These are phyloP conservation scores for Balaenoptera acutorostrata DNA, from an alignment of 2,113 vertebrate species.

Conservation along the genomic window DNA sequence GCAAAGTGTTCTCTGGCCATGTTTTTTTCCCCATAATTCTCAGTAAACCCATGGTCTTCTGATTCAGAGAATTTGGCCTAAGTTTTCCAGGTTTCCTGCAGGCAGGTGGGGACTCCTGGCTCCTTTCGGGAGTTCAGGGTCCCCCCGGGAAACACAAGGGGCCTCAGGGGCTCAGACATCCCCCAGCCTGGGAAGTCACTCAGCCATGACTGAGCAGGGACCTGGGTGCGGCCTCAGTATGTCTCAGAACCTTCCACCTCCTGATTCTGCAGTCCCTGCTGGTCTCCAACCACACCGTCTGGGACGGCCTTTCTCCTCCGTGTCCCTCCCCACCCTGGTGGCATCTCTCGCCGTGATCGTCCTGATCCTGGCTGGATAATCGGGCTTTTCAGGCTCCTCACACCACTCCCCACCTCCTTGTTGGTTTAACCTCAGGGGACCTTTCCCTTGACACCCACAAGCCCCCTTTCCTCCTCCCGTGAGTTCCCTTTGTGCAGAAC, in stretches of 20 bases:
- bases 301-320: not conserved
- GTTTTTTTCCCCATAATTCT: not conserved
- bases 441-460: not conserved
- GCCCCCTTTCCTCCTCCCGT: not conserved
- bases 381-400: not conserved
- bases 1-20: accelerated
- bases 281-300: accelerated
- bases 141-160: accelerated
- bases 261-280: not conserved
- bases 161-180: not conserved
- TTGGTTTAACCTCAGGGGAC: not conserved
- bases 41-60: not conserved
- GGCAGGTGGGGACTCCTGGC: not conserved
- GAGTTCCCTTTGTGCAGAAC: not conserved
- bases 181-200: not conserved
- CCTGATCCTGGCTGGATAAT: not conserved
- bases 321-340: not conserved
- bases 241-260: not conserved
- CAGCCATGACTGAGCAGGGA: accelerated
- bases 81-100: not conserved
- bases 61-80: not conserved
- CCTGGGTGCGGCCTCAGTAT: not conserved
- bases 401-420: not conserved
- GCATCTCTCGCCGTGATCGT: accelerated
- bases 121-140: accelerated